Percentiles rank a stretch among this genome's conserved stretches.
Conservation (phyloP, 2,797 vertebrate species). For the Syndactyla subalaris region DNA sequence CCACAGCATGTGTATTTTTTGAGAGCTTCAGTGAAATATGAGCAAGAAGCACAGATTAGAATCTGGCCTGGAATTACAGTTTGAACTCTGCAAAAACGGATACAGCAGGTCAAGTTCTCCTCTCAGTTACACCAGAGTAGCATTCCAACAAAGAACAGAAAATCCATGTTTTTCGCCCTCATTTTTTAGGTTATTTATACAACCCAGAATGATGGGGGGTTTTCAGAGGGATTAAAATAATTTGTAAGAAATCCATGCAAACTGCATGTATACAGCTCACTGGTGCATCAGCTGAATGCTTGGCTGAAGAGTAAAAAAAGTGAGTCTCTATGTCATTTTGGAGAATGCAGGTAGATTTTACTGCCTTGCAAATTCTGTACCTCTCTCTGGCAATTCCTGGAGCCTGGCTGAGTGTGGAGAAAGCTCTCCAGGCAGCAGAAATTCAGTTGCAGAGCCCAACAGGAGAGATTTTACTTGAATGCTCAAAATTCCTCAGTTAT, state of each 20-base stretch:
- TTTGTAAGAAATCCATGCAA: neutral
- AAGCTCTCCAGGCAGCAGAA: neutral
- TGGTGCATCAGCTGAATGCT: neutral
- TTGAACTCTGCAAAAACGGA: constrained; percentile 65
- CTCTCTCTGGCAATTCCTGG: neutral
- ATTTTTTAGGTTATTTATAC: constrained; percentile 48
- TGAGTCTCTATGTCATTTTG: neutral
- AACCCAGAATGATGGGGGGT: neutral
- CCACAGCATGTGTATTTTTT: constrained; percentile 48
- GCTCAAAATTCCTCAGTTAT: neutral
- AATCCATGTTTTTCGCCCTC: constrained; percentile 44
- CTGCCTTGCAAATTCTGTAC: neutral
- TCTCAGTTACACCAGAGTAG: constrained; percentile 55
- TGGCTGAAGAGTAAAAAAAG: neutral
- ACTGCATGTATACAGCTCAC: neutral
- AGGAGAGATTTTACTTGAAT: neutral
- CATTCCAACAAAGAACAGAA: constrained; percentile 62
- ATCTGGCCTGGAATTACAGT: constrained; percentile 54
- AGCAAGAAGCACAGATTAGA: constrained; percentile 59
- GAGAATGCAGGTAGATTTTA: neutral
- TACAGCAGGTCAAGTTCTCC: constrained; percentile 60
- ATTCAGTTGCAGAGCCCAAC: neutral
- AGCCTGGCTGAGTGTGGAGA: neutral
- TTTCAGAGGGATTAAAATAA: neutral
- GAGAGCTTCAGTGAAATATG: constrained; percentile 64